phyloP scores from a whole-genome alignment of 2,888 invertebrate species.

The Nomada flava region DNA sequence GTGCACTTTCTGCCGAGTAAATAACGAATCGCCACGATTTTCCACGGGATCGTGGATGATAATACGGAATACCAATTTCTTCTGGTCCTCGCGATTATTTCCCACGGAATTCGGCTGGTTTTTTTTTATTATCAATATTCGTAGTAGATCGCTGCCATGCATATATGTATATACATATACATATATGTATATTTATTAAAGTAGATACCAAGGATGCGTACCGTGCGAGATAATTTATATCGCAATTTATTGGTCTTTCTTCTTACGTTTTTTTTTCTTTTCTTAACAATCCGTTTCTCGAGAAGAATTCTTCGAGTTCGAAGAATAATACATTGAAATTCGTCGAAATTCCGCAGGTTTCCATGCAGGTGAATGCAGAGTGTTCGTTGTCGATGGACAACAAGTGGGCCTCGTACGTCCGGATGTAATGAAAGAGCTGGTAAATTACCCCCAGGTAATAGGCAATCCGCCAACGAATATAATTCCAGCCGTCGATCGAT shows the following conservation, averaged over 20 bases:
- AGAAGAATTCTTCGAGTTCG: not conserved
- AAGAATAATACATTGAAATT: not conserved
- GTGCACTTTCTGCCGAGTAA: constrained; percentile 39
- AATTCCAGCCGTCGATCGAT: not conserved
- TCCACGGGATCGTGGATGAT: not conserved
- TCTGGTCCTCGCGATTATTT: no score
- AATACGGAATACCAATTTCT: not conserved
- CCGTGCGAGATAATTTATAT: constrained; percentile 4
- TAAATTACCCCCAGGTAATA: constrained; percentile 91
- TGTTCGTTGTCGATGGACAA: constrained; percentile 94
- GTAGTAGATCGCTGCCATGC: constrained; percentile 1
- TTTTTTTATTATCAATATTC: constrained; percentile 44
- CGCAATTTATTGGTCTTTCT: not conserved
- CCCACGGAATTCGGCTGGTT: no score
- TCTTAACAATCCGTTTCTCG: not conserved
- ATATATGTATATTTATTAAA: constrained; percentile 35
- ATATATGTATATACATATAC: no score
- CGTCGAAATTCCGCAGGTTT: constrained; percentile 86
- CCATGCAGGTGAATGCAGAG: constrained; percentile 91
- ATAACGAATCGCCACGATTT: not conserved
- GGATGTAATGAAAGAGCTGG: constrained; percentile 92
- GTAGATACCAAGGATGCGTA: constrained; percentile 28
- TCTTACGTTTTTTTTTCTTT: constrained; percentile 12
- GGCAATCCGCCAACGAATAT: not conserved
- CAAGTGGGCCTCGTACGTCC: constrained; percentile 95